Base-by-base conservation (phyloP, 2,113 vertebrate genomes). In the Trematocara zebra region DNA sequence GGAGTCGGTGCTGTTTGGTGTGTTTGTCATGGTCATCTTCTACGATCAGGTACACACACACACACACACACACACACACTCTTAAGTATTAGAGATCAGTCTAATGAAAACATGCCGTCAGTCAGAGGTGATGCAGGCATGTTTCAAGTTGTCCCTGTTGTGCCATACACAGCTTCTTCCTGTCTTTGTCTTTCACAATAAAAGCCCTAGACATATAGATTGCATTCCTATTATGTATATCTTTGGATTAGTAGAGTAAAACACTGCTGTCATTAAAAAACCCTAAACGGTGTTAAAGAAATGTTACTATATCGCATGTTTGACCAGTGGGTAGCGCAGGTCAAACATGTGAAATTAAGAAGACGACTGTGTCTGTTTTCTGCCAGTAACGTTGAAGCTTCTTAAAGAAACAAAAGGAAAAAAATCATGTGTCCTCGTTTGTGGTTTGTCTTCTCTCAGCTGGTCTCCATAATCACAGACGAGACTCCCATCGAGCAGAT, bases 1-100 rank as follows among this genome's bases (percentile, higher is more conserved):
- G 90, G 97, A 97, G 93, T 97, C 97, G 1, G 93, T 97, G 74
- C 81, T 97, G 83, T 97, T 97, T 1, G 97, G 97, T 0, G 95
- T 97, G 3, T 97, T 97, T 7, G 96, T 97, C 83, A 94, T 96
- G 81, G 95, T 97, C 10, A 96, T 97, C 82, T 97, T 97, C 91
- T 97, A 97, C 26, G 97, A 97, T 78, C 97, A 97, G 97, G 97
- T 97, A 80, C 33, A 18, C 20, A n/a, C 31, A 33, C 61, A 17
- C 3, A 17, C 15, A 17, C 51, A 2, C 51, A 20, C 9, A 3
- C 51, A 3, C 51, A 20, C 52, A 12, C 52, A 18, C 17, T 2
- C 42, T 23, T 44, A 44, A 72, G 5, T 67, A 37, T 67, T 67
- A 8, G 40, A 72, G 18, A 64, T 37, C 61, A 67, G 61, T 14